A percentile compares a stretch with the other conserved stretches of the same genome.
phyloP scores from a whole-genome alignment of 2,113 vertebrate species.

The Muntiacus reevesi region DNA sequence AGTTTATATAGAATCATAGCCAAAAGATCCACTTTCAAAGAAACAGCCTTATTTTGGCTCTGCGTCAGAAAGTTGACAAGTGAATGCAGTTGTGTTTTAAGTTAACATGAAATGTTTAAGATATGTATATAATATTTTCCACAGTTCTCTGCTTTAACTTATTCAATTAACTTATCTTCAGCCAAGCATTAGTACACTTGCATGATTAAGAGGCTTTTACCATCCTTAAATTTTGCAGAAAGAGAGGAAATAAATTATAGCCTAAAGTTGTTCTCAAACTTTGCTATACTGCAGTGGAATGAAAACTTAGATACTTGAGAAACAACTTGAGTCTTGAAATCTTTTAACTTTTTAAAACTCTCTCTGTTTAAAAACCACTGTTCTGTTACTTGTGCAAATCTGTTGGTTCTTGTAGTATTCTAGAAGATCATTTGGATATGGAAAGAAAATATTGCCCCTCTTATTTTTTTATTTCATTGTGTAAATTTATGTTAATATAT shows the following conservation, averaged over 20 bases:
- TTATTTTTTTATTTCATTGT: background rate
- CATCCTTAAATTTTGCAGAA: background rate
- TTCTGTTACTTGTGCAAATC: background rate
- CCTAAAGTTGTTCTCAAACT: background rate
- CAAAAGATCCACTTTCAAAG: background rate
- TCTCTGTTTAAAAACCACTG: background rate
- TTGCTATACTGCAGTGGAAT: background rate
- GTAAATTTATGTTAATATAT: background rate
- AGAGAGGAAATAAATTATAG: slow-evolving; percentile 1
- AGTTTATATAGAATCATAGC: background rate
- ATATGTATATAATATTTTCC: background rate
- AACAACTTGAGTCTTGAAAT: background rate
- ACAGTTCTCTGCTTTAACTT: background rate
- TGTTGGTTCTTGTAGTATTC: background rate
- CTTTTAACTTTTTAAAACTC: background rate
- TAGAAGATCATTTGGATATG: background rate
- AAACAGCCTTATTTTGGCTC: background rate
- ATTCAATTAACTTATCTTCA: background rate
- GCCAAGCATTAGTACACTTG: background rate
- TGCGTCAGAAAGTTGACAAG: background rate
- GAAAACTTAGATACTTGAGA: background rate
- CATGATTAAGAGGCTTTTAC: background rate
- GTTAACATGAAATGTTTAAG: background rate
- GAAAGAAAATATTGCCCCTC: background rate
- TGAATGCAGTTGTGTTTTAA: background rate